Evolutionary conservation across 2,797 vertebrate genomes (phyloP), one percentile per base, ranked within the genome.

Genomic region (Pangasius krempfi): DNA sequence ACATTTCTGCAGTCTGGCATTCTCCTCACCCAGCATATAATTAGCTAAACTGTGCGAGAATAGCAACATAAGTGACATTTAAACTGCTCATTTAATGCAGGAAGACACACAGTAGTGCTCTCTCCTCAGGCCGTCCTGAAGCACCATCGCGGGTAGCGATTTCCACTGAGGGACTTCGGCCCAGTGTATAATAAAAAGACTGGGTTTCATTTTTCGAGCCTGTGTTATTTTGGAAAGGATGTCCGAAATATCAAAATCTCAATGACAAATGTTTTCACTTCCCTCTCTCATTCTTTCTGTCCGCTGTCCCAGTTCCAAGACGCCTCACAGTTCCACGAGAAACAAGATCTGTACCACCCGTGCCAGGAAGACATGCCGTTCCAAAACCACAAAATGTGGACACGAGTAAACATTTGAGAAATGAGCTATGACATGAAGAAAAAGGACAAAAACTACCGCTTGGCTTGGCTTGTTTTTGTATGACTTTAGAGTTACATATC

Each of bases 1-100:
- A 93, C 93, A 93, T 95, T 93, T 95, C 93, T 92, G 30, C 56
- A 82, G 80, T 78, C 56, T 85, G 91, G 92, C 90, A 50, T 89
- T 92, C 89, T 93, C 86, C 54, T 76, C 6, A 52, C 85, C 91
- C 37, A 92, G 94, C 92, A 84, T 92, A 83, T 88, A 94, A 95
- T 96, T 95, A 95, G 90, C 89, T 76, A 78, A 92, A 94, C 86
- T 89, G 91, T 91, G 91, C 85, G 89, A 86, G 80, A 89, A 93
- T 90, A 92, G 91, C 90, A 85, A 70, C 88, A 73, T 86, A 87
- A 68, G 56, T 81, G 91, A 94, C 92, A 91, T 95, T 96, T 92
- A 95, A 95, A 92, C 92, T 89, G 37, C 80, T 62, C 2, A 7
- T 56, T n/a, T 81, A 60, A 81, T 4, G 87, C 84, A 33, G 73